Evolutionary conservation across 2,888 invertebrate species (phyloP).

Genomic region (Eupithecia vulgata): DNA sequence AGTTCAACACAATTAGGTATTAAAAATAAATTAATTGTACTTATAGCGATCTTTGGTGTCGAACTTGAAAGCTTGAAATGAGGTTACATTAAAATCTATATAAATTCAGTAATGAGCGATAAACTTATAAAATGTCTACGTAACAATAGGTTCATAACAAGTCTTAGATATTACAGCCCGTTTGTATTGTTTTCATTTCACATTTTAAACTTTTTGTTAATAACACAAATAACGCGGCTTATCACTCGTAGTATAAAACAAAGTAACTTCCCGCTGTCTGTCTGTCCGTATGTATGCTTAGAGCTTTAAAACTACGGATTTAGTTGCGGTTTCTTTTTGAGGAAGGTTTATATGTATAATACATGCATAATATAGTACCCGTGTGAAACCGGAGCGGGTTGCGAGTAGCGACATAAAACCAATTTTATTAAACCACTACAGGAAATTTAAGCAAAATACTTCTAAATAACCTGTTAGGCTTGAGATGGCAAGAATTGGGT

Average conservation of each 20-base stretch:
- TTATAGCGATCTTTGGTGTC: slow-evolving; percentile 78
- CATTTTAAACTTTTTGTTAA: slow-evolving; percentile 24
- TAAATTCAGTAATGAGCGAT: slow-evolving; percentile 47
- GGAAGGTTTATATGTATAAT: too few species aligned
- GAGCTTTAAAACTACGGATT: too few species aligned
- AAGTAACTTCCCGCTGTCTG: too few species aligned
- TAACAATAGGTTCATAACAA: slow-evolving; percentile 61
- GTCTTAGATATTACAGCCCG: slow-evolving; percentile 74
- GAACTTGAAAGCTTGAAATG: slow-evolving; percentile 51
- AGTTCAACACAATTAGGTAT: slow-evolving; percentile 64
- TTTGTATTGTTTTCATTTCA: slow-evolving; percentile 52
- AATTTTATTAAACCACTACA: neutral
- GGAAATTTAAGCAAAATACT: neutral
- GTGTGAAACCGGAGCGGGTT: too few species aligned
- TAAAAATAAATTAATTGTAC: slow-evolving; percentile 61
- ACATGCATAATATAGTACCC: too few species aligned
- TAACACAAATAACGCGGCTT: neutral
- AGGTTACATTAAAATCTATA: slow-evolving; percentile 46
- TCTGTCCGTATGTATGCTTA: too few species aligned
- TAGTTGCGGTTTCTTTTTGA: too few species aligned
- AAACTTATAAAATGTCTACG: slow-evolving; percentile 40
- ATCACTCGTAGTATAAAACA: too few species aligned
- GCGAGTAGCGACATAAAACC: neutral
- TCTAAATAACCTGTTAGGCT: neutral
- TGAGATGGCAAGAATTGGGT: neutral